A percentile compares a stretch with the other conserved stretches of the same genome.
phyloP scores from a whole-genome alignment of 2,888 invertebrate species.

The Chouioia cunea region DNA sequence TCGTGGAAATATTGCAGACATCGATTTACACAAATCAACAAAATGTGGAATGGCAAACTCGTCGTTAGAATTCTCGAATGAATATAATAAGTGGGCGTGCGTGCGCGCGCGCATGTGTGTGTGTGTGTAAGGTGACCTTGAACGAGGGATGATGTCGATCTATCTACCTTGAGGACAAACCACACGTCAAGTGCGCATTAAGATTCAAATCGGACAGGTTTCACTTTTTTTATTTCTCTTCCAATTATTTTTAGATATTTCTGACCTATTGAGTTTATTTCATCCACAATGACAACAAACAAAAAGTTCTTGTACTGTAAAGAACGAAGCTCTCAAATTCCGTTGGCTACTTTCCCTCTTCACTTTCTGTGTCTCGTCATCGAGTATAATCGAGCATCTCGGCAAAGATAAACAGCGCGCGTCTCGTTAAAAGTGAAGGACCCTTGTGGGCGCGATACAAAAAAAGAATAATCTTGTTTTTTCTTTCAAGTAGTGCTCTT shows the following conservation, averaged over 20 bases:
- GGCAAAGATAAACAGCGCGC: no score
- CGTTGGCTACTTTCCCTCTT: no score
- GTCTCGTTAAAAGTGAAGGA: slow-evolving; percentile 43
- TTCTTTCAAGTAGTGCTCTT: no score
- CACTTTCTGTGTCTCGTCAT: slow-evolving; percentile 3
- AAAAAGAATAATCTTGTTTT: slow-evolving; percentile 29
- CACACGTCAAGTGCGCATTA: slow-evolving; percentile 61
- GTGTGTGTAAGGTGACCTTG: slow-evolving; percentile 6
- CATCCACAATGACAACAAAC: no score
- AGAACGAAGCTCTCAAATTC: no score
- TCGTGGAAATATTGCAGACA: no score
- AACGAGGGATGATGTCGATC: not conserved
- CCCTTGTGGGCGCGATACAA: slow-evolving; percentile 36
- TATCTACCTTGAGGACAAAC: not conserved
- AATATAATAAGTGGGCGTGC: not conserved
- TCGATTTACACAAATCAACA: no score
- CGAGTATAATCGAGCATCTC: slow-evolving; percentile 28
- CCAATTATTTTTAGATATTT: no score
- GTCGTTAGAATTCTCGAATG: not conserved
- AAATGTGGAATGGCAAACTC: no score
- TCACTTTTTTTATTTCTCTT: no score
- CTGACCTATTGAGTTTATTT: no score
- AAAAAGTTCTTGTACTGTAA: no score
- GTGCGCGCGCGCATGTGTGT: not conserved
- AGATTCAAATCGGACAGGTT: slow-evolving; percentile 55